Conservation (phyloP, 2,113 vertebrate genomes). For the Saimiri boliviensis region DNA sequence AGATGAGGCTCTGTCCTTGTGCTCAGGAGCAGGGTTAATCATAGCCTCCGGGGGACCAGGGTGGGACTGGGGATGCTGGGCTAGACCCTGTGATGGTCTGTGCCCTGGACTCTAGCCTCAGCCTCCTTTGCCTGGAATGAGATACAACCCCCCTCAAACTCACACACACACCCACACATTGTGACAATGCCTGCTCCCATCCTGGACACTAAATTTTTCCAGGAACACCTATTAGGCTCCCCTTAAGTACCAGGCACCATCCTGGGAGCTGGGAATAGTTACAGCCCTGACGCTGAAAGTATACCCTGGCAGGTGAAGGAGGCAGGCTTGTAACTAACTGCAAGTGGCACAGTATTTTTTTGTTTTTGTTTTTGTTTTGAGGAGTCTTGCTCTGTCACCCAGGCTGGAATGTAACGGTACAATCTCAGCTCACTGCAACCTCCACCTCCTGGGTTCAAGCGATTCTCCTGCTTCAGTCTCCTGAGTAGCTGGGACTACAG, state of each 20-base stretch:
- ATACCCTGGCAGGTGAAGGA: not conserved
- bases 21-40: not conserved
- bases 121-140: not conserved
- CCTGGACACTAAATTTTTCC: not conserved
- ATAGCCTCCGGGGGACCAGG: not conserved
- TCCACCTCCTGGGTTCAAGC: no score
- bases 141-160: not conserved
- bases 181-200: not conserved
- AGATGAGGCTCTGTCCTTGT: not conserved
- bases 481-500: no score
- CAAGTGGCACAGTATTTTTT: not conserved
- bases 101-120: not conserved
- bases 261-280: not conserved
- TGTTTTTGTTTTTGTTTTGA: no score
- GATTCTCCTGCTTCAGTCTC: no score
- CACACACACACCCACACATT: not conserved
- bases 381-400: no score
- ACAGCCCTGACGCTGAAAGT: not conserved
- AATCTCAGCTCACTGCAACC: no score
- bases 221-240: not conserved
- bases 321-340: not conserved
- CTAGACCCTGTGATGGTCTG: not conserved
- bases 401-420: no score
- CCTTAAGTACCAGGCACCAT: not conserved
- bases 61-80: not conserved